These are phyloP conservation scores for Sebastes umbrosus DNA, from an alignment of 2,797 vertebrate species.

Conservation along the genomic window DNA sequence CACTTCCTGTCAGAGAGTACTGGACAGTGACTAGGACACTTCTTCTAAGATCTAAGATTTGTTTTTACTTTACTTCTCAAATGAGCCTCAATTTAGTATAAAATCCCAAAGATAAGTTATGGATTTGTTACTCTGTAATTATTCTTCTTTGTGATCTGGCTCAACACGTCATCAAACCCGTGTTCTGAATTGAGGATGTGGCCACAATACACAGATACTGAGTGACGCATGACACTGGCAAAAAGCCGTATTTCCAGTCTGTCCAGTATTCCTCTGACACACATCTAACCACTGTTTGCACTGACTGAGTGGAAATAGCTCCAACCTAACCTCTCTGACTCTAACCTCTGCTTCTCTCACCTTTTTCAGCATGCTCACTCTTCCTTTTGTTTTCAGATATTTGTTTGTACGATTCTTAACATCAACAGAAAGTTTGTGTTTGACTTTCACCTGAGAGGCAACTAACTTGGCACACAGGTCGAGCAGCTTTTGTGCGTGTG, in stretches of 20 bases:
- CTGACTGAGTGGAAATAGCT: constrained; percentile 46
- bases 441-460: constrained; percentile 13
- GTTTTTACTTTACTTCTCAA: not conserved
- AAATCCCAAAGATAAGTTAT: not conserved
- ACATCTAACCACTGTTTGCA: constrained; percentile 58
- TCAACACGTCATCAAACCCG: not conserved
- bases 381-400: constrained; percentile 7
- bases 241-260: constrained; percentile 47
- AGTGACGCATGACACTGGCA: not conserved
- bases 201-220: not conserved
- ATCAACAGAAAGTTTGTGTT: not conserved
- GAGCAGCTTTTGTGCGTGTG: constrained; percentile 27
- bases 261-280: constrained; percentile 70
- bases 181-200: constrained; percentile 2
- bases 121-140: not conserved
- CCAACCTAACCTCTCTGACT: constrained; percentile 50
- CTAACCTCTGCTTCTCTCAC: constrained; percentile 55
- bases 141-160: not conserved
- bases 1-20: constrained; percentile 61
- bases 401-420: constrained; percentile 22
- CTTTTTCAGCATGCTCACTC: constrained; percentile 55
- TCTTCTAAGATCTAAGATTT: not conserved
- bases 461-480: constrained; percentile 58
- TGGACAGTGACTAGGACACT: constrained; percentile 53
- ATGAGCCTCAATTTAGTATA: not conserved